Evolutionary conservation across 2,797 vertebrate genomes (phyloP).

Genomic region (Trichosurus vulpecula): DNA sequence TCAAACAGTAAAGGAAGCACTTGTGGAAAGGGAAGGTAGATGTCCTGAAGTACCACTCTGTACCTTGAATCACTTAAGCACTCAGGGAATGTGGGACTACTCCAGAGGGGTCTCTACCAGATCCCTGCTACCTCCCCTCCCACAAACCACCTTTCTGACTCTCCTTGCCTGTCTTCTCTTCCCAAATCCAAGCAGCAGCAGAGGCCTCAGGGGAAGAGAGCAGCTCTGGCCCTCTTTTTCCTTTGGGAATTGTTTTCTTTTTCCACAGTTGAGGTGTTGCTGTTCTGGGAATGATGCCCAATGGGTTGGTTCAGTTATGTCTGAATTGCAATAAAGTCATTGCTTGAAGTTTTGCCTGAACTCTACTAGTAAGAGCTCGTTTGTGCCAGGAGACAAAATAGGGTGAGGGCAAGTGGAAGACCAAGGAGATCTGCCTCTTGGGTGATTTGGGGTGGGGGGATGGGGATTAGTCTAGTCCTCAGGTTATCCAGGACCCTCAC

Average conservation of each 20-base stretch:
- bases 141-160: background rate
- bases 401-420: background rate
- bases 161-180: no score
- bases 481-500: background rate
- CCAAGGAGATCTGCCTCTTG: background rate
- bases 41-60: background rate
- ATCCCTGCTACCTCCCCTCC: background rate
- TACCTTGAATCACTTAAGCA: background rate
- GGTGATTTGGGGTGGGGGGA: background rate
- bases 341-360: background rate
- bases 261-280: background rate
- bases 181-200: background rate
- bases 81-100: background rate
- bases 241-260: background rate
- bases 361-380: background rate
- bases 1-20: background rate
- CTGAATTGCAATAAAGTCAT: conserved; percentile 52
- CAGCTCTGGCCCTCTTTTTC: background rate
- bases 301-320: background rate
- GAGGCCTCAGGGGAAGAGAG: background rate
- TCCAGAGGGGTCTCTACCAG: background rate
- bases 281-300: background rate
- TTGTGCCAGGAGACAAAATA: background rate
- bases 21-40: background rate
- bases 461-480: background rate